phyloP scores from a whole-genome alignment of 1,140 invertebrate species.

The Drosophila saltans region DNA sequence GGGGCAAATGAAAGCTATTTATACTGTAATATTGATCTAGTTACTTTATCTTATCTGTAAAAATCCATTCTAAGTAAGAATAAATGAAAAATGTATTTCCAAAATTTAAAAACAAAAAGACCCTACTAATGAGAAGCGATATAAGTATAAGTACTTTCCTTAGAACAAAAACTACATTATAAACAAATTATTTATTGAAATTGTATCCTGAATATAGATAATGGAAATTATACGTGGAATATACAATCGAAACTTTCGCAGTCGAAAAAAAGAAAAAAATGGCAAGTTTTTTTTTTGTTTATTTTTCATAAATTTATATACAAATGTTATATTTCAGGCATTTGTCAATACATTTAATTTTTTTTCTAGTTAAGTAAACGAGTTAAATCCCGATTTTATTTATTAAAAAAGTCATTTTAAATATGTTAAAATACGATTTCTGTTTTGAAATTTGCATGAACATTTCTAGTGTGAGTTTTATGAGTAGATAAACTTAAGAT shows the following conservation, averaged over 20 bases:
- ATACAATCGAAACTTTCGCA: no score
- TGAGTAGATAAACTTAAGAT: slow-evolving; percentile 35
- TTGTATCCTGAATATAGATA: no score
- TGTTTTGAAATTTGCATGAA: not conserved
- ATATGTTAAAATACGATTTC: slow-evolving; percentile 8
- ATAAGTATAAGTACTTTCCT: no score
- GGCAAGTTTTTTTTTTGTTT: not conserved
- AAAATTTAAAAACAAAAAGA: not conserved
- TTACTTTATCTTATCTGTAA: slow-evolving; percentile 58
- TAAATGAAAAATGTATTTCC: slow-evolving; percentile 59
- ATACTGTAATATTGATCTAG: slow-evolving; percentile 43
- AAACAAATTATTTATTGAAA: no score
- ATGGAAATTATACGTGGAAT: no score
- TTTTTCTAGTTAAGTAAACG: not conserved
- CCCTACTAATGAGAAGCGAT: not conserved
- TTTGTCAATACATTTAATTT: slow-evolving; percentile 1
- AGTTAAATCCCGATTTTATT: not conserved
- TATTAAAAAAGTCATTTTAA: not conserved
- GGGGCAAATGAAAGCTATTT: slow-evolving; percentile 69
- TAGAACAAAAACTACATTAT: no score
- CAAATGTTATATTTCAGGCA: slow-evolving; percentile 5
- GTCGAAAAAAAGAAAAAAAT: not conserved
- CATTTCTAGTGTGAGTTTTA: slow-evolving; percentile 7
- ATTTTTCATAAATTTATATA: slow-evolving; percentile 4
- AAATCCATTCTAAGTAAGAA: slow-evolving; percentile 48